Evolutionary conservation across 2,113 vertebrate genomes (phyloP), one percentile per base, ranked within the genome.

Genomic region (Macroglossus sobrinus): DNA sequence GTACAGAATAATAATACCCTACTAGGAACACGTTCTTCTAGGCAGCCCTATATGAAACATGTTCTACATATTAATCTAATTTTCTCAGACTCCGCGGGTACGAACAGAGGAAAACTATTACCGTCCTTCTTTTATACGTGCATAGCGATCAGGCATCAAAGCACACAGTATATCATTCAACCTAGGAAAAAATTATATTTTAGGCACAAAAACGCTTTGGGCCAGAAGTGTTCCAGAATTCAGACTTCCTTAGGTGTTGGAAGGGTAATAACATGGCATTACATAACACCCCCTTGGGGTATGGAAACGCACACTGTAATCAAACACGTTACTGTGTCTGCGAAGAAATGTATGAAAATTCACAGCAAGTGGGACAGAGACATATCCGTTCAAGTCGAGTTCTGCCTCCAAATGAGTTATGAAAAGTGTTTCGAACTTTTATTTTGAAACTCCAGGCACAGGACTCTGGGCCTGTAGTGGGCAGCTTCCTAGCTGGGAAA

Each of bases 31-130:
- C 28, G 61, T 86, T 92, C 69, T 80, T 95, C 78, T 76, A 74
- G 79, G 40, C 63, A 94, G 24, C 53, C 33, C 82, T 93, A 78
- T 69, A 89, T 74, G 85, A 59, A 94, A 63, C 69, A 82, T 18
- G 40, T 19, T 94, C 66, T 93, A 90, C 79, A 47, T 47, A 69
- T 79, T 89, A 93, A 93, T 79, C 87, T 94, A 81, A 90, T 95
- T 95, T 81, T 64, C 78, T 87, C 10, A 80, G 59, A 11, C n/a
- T 89, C 71, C 45, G 85, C 76, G 91, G 55, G 45, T 5, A 75
- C 16, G 79, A 74, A 89, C 3, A 22, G 38, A 40, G 47, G 28
- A 22, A 74, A 92, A 89, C 50, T 64, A 96, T 15, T 53, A 84
- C 69, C 68, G 71, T 74, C 57, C 16, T 89, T 43, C 53, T 96